Percentiles rank a stretch among this genome's conserved stretches.
phyloP scores from a whole-genome alignment of 1,140 invertebrate genomes.

The Pachyrhynchus sulphureomaculatus region DNA sequence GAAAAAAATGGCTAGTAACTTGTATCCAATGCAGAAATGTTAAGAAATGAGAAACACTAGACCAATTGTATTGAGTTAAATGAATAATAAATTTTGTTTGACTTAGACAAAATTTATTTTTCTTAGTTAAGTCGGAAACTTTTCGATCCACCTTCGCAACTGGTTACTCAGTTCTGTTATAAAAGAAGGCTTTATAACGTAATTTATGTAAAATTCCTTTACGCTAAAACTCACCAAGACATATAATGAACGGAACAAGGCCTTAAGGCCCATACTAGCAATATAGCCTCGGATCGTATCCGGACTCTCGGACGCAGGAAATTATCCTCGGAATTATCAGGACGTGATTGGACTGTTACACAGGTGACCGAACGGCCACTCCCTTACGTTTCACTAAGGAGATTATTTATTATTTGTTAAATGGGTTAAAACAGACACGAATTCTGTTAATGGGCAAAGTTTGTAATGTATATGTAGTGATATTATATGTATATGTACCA shows the following conservation, averaged over 20 bases:
- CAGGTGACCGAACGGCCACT: slow-evolving; percentile 30
- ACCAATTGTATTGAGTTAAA: no score
- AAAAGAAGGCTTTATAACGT: no score
- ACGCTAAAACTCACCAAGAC: slow-evolving; percentile 25
- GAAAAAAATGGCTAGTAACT: no score
- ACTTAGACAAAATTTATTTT: neutral
- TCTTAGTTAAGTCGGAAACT: no score
- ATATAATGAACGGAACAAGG: slow-evolving; percentile 25
- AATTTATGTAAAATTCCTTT: no score
- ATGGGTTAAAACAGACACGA: slow-evolving; percentile 24
- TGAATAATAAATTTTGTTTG: neutral
- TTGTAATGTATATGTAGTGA: neutral
- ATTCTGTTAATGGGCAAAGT: slow-evolving; percentile 23
- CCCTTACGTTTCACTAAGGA: slow-evolving; percentile 22
- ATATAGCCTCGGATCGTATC: slow-evolving; percentile 24
- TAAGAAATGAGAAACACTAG: no score
- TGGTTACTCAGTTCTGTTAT: no score
- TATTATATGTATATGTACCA: no score
- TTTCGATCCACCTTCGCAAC: no score
- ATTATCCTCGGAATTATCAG: slow-evolving; percentile 34
- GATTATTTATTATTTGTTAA: slow-evolving; percentile 31
- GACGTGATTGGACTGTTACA: slow-evolving; percentile 31
- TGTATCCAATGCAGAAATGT: no score
- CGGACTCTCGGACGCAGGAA: slow-evolving; percentile 31
- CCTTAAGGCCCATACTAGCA: slow-evolving; percentile 15